Conservation (phyloP, 2,888 invertebrate genomes). For the Pasiphila rectangulata region DNA sequence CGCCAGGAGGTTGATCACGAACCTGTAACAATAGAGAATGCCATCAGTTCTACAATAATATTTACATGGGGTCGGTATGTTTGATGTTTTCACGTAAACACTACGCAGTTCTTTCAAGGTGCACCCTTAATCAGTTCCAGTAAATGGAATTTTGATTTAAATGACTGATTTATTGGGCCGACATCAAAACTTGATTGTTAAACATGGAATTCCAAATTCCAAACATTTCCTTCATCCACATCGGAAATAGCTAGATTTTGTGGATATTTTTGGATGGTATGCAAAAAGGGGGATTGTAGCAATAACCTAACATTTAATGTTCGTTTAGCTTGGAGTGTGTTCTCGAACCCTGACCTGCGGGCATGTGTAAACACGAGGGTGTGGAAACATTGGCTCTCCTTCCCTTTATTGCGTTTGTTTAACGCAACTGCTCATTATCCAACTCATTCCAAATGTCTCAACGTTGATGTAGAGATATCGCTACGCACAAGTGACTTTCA, state of each 20-base stretch:
- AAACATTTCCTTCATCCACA: slow-evolving; percentile 33
- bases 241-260: slow-evolving; percentile 17
- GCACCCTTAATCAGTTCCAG: slow-evolving; percentile 24
- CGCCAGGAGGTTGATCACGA: slow-evolving; percentile 82
- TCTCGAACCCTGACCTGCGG: slow-evolving; percentile 11
- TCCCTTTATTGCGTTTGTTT: slow-evolving; percentile 1
- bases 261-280: neutral
- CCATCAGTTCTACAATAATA: slow-evolving; percentile 34
- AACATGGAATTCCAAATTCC: slow-evolving; percentile 17
- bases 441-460: slow-evolving; percentile 6
- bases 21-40: slow-evolving; percentile 77
- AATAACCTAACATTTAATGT: neutral
- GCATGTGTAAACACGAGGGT: slow-evolving; percentile 7
- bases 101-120: slow-evolving; percentile 29
- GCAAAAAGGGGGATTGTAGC: neutral
- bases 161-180: slow-evolving; percentile 30
- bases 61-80: slow-evolving; percentile 24
- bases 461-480: slow-evolving; percentile 13
- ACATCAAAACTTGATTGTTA: slow-evolving; percentile 27
- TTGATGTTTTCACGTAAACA: slow-evolving; percentile 26
- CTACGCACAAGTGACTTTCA: slow-evolving; percentile 7
- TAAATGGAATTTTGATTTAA: slow-evolving; percentile 33
- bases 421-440: slow-evolving; percentile 1
- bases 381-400: slow-evolving; percentile 1
- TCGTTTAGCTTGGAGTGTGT: slow-evolving; percentile 10